Percentiles rank a stretch among this genome's conserved stretches.
These are phyloP conservation scores for Lumbricus terrestris DNA, from an alignment of 2,888 invertebrate species.

Conservation along the genomic window DNA sequence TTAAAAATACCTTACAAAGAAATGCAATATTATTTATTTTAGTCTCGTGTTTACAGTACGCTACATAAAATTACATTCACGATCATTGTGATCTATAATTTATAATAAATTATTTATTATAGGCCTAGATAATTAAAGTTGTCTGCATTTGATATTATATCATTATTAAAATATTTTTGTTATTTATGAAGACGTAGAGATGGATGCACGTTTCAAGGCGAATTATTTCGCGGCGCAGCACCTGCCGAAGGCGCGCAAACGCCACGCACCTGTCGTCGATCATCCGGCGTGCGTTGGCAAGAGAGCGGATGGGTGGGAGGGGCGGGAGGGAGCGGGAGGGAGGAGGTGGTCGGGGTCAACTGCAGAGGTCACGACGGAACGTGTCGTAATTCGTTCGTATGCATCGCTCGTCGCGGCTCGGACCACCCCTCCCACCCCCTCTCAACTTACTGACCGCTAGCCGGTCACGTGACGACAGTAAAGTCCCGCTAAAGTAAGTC, in stretches of 20 bases:
- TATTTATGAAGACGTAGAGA: background rate
- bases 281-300: background rate
- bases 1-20: too few species aligned
- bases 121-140: too few species aligned
- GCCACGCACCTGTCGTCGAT: background rate
- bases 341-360: background rate
- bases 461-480: background rate
- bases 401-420: background rate
- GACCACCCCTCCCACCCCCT: too few species aligned
- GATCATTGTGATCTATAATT: too few species aligned
- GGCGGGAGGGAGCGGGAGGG: background rate
- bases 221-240: background rate
- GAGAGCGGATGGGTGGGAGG: background rate
- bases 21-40: too few species aligned
- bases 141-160: too few species aligned
- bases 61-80: too few species aligned
- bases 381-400: constrained; percentile 3
- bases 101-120: too few species aligned
- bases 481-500: background rate
- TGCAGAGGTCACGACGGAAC: background rate
- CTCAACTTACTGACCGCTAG: background rate
- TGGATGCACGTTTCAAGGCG: background rate
- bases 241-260: constrained; percentile 3
- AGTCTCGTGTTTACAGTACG: too few species aligned
- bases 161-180: too few species aligned